Percentiles rank a stretch among this genome's conserved stretches.
phyloP scores from a whole-genome alignment of 2,797 vertebrate genomes.

The Ctenosaura bakeri region DNA sequence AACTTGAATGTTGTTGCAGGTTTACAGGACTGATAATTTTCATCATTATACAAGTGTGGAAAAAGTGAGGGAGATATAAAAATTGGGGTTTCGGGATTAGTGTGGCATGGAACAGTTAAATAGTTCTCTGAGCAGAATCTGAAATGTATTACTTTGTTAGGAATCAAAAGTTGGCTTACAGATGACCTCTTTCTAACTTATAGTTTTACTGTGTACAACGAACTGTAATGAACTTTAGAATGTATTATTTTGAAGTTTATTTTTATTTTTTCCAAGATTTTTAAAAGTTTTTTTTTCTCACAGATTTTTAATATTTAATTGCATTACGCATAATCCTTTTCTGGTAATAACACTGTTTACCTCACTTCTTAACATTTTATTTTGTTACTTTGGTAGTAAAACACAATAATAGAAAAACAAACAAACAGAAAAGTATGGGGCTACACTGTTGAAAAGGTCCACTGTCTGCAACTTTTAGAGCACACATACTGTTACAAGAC shows the following conservation, averaged over 20 bases:
- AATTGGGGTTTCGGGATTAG: background rate
- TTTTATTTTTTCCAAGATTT: slow-evolving; percentile 52
- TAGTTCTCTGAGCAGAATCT: slow-evolving; percentile 25
- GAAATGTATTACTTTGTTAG: slow-evolving; percentile 54
- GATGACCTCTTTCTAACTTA: slow-evolving; percentile 69
- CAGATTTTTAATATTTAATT: slow-evolving; percentile 67
- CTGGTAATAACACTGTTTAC: slow-evolving; percentile 81
- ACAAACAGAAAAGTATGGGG: background rate
- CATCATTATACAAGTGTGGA: slow-evolving; percentile 36
- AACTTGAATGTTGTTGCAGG: slow-evolving; percentile 30
- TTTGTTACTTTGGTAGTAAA: slow-evolving; percentile 60
- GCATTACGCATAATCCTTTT: slow-evolving; percentile 68
- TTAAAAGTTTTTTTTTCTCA: slow-evolving; percentile 55
- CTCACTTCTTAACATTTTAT: slow-evolving; percentile 78
- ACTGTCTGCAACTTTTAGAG: background rate
- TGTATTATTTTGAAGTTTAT: slow-evolving; percentile 64
- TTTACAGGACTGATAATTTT: slow-evolving; percentile 38
- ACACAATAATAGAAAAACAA: slow-evolving; percentile 40
- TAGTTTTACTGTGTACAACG: slow-evolving; percentile 73
- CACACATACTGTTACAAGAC: slow-evolving; percentile 53
- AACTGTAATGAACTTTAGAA: slow-evolving; percentile 65
- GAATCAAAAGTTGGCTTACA: slow-evolving; percentile 72
- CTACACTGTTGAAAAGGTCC: slow-evolving; percentile 26
- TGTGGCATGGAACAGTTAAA: background rate
- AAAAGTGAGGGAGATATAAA: slow-evolving; percentile 38